Percentiles rank a stretch among this genome's conserved stretches.
These are phyloP conservation scores for Manacus vitellinus DNA, from an alignment of 2,113 vertebrate genomes.

Conservation along the genomic window DNA sequence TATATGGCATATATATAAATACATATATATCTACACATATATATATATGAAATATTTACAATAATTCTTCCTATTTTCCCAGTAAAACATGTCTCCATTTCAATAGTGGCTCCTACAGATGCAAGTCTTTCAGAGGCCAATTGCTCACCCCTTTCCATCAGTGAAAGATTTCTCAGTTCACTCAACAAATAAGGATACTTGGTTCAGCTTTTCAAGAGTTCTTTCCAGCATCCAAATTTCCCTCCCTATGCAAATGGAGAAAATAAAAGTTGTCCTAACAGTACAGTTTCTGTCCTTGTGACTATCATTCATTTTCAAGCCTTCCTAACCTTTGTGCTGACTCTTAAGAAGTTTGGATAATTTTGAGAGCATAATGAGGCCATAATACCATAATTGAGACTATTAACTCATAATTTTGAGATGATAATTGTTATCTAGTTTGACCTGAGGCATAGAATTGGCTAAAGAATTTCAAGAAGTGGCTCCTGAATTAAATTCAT, in stretches of 20 bases:
- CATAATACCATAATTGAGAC: neutral
- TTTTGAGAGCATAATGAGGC: slow-evolving; percentile 17
- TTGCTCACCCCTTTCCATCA: neutral
- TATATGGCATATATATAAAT: too few relatives aligned
- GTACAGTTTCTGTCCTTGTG: neutral
- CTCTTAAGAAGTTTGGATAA: neutral
- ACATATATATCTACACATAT: neutral
- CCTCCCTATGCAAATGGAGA: neutral
- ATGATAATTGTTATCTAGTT: neutral
- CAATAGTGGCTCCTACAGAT: neutral
- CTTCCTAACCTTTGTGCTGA: neutral
- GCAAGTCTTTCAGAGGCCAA: neutral
- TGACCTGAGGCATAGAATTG: slow-evolving; percentile 1
- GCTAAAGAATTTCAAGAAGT: neutral
- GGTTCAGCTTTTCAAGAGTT: neutral
- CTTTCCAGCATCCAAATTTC: neutral
- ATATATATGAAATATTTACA: neutral
- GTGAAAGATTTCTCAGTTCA: neutral
- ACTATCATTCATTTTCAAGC: neutral
- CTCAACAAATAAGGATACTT: neutral
- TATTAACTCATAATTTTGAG: slow-evolving; percentile 26
- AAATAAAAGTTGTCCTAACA: neutral
- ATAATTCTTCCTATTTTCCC: neutral
- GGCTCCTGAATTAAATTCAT: slow-evolving; percentile 12
- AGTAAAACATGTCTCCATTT: neutral